Evolutionary conservation across 2,113 vertebrate species (phyloP).

Genomic region (cattle (Bos taurus)): ARS-UCD2.0 NC_037349.1:44257001-44257500

Average conservation of each 20-base stretch:
- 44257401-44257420: neutral
- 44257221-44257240: neutral
- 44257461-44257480: neutral
- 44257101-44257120: constrained; percentile 27
- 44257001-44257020: constrained; percentile 13
- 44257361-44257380: neutral
- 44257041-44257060: constrained; percentile 1
- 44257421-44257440: neutral
- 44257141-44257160: neutral
- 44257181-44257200: neutral
- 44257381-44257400: neutral
- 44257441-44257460: neutral
- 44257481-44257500: neutral
- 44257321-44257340: neutral
- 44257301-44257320: neutral
- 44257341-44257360: neutral
- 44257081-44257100: neutral
- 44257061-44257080: neutral
- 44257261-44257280: neutral
- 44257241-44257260: neutral
- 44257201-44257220: neutral
- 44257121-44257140: neutral
- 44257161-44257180: neutral
- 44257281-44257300: neutral
- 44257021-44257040: neutral